These are phyloP conservation scores for Bergia sp. DNA, from an alignment of 92 coral and sea anemone genomes.

Conservation along the genomic window DNA sequence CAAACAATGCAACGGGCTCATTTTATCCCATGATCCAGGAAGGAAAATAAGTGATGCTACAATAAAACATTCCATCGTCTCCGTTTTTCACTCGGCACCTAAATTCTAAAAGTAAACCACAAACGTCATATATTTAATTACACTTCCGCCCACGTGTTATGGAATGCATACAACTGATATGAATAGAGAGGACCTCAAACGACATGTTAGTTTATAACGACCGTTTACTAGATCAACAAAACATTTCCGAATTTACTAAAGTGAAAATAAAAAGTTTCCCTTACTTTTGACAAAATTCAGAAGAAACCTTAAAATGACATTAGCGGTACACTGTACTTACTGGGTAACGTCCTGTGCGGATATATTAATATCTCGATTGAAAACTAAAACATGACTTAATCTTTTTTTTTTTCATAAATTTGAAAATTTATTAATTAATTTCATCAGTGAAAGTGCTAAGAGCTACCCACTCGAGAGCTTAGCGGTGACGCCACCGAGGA, in stretches of 20 bases:
- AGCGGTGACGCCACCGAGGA: conserved; percentile 2
- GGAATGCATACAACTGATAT: conserved; percentile 1
- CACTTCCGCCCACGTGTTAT: neutral
- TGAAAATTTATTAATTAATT: neutral
- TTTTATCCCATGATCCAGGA: neutral
- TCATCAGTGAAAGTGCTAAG: neutral
- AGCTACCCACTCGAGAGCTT: neutral
- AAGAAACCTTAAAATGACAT: neutral
- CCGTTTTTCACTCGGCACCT: neutral
- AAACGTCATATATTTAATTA: neutral
- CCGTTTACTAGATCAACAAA: neutral
- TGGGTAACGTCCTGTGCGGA: too few relatives aligned
- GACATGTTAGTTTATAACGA: neutral
- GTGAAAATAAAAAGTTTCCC: neutral
- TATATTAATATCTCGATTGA: too few relatives aligned
- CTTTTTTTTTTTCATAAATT: neutral
- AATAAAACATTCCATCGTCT: neutral
- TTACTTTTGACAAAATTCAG: neutral
- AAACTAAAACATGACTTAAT: too few relatives aligned
- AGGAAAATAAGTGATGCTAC: neutral
- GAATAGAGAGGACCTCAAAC: neutral
- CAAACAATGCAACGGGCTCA: neutral
- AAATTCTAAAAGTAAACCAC: neutral
- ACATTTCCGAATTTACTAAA: neutral
- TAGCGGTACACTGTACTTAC: too few relatives aligned